A percentile compares a stretch with the other conserved stretches of the same genome.
These are phyloP conservation scores for Hyphantria cunea DNA, from an alignment of 1,140 invertebrate genomes.

Conservation along the genomic window DNA sequence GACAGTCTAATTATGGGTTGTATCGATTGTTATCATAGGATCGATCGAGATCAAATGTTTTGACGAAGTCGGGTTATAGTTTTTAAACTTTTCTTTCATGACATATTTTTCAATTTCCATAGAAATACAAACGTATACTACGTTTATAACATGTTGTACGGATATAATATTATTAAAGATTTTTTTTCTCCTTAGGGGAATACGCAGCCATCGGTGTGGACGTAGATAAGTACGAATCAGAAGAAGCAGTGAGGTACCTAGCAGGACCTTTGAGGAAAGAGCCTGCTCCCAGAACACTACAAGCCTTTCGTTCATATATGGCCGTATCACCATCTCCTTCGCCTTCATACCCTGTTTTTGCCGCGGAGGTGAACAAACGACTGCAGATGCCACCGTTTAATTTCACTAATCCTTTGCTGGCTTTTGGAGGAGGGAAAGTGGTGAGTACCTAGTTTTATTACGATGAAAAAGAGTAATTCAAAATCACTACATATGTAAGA, in stretches of 20 bases:
- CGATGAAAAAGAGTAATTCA: too few species aligned
- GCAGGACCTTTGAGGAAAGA: conserved; percentile 86
- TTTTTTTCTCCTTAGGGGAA: conserved; percentile 83
- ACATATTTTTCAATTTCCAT: too few species aligned
- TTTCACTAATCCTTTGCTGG: conserved; percentile 89
- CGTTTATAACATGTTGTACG: too few species aligned
- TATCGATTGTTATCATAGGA: too few species aligned
- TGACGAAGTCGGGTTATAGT: too few species aligned
- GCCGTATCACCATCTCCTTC: conserved; percentile 88
- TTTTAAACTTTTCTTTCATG: too few species aligned
- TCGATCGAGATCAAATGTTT: too few species aligned
- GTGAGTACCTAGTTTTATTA: conserved; percentile 73
- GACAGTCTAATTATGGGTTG: too few species aligned
- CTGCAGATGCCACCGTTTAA: conserved; percentile 92
- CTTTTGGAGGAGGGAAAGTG: conserved; percentile 87
- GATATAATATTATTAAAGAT: too few species aligned
- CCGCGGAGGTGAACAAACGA: conserved; percentile 88
- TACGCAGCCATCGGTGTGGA: conserved; percentile 96
- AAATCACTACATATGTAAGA: too few species aligned
- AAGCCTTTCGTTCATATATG: conserved; percentile 88
- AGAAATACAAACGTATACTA: too few species aligned
- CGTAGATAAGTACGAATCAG: conserved; percentile 91
- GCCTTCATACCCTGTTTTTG: conserved; percentile 88
- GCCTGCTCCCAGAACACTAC: conserved; percentile 71
- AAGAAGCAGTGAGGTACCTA: conserved; percentile 89